A percentile compares a stretch with the other conserved stretches of the same genome.
These are phyloP conservation scores for Sycophila sp. DNA, from an alignment of 1,140 invertebrate species.

Conservation along the genomic window DNA sequence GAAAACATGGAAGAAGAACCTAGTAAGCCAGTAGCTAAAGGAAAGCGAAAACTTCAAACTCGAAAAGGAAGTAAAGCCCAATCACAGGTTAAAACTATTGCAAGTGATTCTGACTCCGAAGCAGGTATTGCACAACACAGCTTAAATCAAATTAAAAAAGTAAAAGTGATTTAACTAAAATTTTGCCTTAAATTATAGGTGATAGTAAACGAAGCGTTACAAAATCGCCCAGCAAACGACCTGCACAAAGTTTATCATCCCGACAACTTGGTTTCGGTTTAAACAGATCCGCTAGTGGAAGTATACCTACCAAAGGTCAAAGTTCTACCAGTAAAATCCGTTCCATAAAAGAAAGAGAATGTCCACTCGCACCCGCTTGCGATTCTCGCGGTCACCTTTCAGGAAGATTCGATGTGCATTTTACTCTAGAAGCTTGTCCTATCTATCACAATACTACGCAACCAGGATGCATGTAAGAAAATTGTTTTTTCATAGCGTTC, in stretches of 20 bases:
- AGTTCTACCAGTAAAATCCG: constrained; percentile 55
- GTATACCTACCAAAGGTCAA: constrained; percentile 51
- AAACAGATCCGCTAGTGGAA: constrained; percentile 49
- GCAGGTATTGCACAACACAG: constrained; percentile 53
- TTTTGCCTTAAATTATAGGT: constrained; percentile 42
- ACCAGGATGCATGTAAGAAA: constrained; percentile 81
- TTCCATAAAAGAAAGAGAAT: constrained; percentile 75
- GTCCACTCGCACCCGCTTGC: constrained; percentile 84
- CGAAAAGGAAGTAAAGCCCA: constrained; percentile 64
- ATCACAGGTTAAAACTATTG: constrained; percentile 55
- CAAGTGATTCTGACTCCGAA: constrained; percentile 68
- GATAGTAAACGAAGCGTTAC: constrained; percentile 67
- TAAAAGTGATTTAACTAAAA: background rate
- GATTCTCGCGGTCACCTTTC: constrained; percentile 90
- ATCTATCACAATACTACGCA: constrained; percentile 88
- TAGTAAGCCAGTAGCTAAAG: constrained; percentile 53
- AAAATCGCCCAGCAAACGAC: constrained; percentile 73
- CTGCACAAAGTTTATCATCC: constrained; percentile 53
- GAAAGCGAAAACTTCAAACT: constrained; percentile 63
- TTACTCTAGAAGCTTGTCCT: constrained; percentile 89
- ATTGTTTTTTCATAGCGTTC: constrained; percentile 34
- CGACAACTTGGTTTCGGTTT: constrained; percentile 47
- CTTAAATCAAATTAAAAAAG: background rate
- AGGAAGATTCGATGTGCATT: constrained; percentile 84
- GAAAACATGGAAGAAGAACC: constrained; percentile 46